Conservation (phyloP, 2,888 invertebrate genomes). For the Oscheius sp. region DNA sequence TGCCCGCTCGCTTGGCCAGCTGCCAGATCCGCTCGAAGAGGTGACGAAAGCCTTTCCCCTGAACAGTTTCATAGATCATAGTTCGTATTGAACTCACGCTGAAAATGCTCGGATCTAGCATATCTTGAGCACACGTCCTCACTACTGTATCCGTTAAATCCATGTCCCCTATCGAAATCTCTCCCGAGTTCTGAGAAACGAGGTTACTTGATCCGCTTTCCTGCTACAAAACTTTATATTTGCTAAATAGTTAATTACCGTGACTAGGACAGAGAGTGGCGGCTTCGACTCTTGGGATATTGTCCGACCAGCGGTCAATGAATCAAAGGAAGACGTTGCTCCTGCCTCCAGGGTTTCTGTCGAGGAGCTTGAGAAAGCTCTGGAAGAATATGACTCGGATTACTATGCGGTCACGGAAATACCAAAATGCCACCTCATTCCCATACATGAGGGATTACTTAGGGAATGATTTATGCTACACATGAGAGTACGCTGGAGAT, state of each 20-base stretch:
- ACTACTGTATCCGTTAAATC: conserved; percentile 52
- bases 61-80: conserved; percentile 1
- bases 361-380: conserved; percentile 36
- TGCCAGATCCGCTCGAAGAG: conserved; percentile 39
- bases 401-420: too few species aligned
- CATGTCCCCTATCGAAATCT: conserved; percentile 49
- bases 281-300: conserved; percentile 3
- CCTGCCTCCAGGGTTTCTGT: conserved; percentile 48
- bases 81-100: conserved; percentile 13
- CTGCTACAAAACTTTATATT: conserved; percentile 14
- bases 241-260: neutral
- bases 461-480: neutral
- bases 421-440: too few species aligned
- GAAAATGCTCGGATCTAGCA: conserved; percentile 50
- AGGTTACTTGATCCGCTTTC: conserved; percentile 18
- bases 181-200: conserved; percentile 32
- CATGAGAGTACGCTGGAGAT: neutral
- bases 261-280: conserved; percentile 12
- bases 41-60: conserved; percentile 43
- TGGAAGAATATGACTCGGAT: conserved; percentile 1
- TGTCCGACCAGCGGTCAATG: conserved; percentile 18
- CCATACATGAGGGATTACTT: too few species aligned
- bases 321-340: conserved; percentile 43
- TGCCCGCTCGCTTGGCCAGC: conserved; percentile 32
- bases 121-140: conserved; percentile 47